Conservation (phyloP, 2,113 vertebrate genomes). For the Struthio camelus region DNA sequence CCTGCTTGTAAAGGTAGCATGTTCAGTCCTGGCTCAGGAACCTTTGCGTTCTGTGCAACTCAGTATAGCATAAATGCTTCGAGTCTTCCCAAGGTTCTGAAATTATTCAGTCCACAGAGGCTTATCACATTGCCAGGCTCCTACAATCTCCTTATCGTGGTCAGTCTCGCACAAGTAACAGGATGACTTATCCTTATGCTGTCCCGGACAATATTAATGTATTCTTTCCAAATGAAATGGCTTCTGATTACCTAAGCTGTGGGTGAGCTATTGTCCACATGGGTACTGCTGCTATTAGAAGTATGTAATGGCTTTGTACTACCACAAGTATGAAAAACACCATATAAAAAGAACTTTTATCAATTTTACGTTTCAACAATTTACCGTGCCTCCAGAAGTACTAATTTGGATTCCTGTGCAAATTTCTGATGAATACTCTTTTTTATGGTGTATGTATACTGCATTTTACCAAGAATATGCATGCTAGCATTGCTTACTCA, state of each 20-base stretch:
- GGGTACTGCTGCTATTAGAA: constrained; percentile 10
- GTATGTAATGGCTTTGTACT: constrained; percentile 57
- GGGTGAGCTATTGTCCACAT: constrained; percentile 30
- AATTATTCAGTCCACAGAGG: constrained; percentile 19
- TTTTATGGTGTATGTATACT: neutral
- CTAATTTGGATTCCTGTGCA: neutral
- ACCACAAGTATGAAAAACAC: constrained; percentile 31
- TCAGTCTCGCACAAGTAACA: constrained; percentile 16
- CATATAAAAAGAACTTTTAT: neutral
- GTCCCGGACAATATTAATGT: constrained; percentile 53
- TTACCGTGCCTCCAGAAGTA: constrained; percentile 2
- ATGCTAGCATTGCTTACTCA: neutral
- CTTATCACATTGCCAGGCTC: constrained; percentile 25
- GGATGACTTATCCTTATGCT: constrained; percentile 15
- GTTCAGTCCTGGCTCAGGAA: neutral
- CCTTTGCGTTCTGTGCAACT: neutral
- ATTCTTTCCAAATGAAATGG: constrained; percentile 52
- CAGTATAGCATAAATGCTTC: neutral
- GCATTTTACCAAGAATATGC: neutral
- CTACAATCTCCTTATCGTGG: constrained; percentile 21
- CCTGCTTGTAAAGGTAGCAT: neutral
- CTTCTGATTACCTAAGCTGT: constrained; percentile 65
- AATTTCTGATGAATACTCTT: neutral
- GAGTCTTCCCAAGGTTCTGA: neutral
- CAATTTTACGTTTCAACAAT: constrained; percentile 43